Evolutionary conservation across 2,888 invertebrate species (phyloP), one percentile per base, ranked within the genome.

Genomic region (Ophioninae sp.): DNA sequence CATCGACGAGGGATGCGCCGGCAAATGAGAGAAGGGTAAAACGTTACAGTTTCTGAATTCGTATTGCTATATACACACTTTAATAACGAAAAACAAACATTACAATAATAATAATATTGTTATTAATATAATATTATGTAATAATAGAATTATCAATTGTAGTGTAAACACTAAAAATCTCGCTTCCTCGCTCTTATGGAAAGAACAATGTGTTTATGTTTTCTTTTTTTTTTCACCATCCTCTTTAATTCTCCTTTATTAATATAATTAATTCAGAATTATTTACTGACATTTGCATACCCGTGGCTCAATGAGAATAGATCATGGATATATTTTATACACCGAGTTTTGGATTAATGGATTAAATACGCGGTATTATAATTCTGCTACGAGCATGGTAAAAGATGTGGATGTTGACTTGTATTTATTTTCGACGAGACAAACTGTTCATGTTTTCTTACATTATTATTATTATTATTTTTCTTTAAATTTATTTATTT

Each of bases 61-160:
- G 88, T 92, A 91, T 91, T 91, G 89, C 92, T 92, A 92, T 92
- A 92, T 92, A 92, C 91, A 92, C 92, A 92, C 92, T 92, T 92
- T 92, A 92, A 92, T 92, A 92, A 92, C 90, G 90, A 91, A 92
- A 92, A 92, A 91, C 92, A 92, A 92, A 92, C 91, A 91, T 91
- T 92, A 92, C 91, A 92, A 90, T 91, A 91, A 87, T 91, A 91
- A 87, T 85, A 85, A 91, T 91, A 90, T 89, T 88, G 87, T 90
- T 90, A 91, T 91, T 90, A 91, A 90, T 92, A 90, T 90, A 90
- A 91, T 91, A 90, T 90, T 90, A 90, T 90, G 88, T 89, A 90
- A 91, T 92, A 91, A 91, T 91, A 91, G 90, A 92, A 91, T 90
- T 91, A 91, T 92, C 90, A 91, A 91, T 91, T 86, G 91, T 91